Evolutionary conservation across 1,140 invertebrate species (phyloP).

Genomic region (Eufriesea mexicana): DNA sequence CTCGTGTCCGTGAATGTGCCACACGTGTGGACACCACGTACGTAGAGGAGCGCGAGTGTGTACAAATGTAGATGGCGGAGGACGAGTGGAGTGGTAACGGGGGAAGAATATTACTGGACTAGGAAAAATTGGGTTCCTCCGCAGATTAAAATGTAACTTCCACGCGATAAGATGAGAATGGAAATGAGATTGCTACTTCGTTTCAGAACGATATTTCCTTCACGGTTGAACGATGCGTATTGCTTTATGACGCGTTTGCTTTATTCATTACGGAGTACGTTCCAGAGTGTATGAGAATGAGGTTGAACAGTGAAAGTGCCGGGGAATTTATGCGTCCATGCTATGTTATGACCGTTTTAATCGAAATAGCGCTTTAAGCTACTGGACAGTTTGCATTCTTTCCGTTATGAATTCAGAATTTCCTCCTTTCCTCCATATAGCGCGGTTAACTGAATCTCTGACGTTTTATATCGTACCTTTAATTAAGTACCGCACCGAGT

Average conservation of each 20-base stretch:
- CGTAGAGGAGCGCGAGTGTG: not conserved
- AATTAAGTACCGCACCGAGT: no score
- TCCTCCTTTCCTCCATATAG: not conserved
- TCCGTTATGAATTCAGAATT: not conserved
- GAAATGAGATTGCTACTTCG: constrained; percentile 28
- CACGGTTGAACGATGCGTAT: not conserved
- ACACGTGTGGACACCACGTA: not conserved
- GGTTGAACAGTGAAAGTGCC: not conserved
- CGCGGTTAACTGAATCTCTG: no score
- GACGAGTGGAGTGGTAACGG: not conserved
- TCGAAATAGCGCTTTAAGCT: not conserved
- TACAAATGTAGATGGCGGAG: not conserved
- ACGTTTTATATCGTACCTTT: no score
- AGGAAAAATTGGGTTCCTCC: constrained; percentile 24
- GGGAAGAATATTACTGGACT: constrained; percentile 24
- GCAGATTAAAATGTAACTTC: constrained; percentile 40
- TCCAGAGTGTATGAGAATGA: not conserved
- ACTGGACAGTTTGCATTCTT: not conserved
- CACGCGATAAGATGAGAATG: constrained; percentile 12
- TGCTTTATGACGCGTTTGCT: no score
- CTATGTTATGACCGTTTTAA: not conserved
- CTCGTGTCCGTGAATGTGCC: not conserved
- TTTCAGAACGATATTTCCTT: not conserved
- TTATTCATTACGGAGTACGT: not conserved
- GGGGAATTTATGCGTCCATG: not conserved